phyloP scores from a whole-genome alignment of 2,113 vertebrate genomes.

The Cisticola juncidis region DNA sequence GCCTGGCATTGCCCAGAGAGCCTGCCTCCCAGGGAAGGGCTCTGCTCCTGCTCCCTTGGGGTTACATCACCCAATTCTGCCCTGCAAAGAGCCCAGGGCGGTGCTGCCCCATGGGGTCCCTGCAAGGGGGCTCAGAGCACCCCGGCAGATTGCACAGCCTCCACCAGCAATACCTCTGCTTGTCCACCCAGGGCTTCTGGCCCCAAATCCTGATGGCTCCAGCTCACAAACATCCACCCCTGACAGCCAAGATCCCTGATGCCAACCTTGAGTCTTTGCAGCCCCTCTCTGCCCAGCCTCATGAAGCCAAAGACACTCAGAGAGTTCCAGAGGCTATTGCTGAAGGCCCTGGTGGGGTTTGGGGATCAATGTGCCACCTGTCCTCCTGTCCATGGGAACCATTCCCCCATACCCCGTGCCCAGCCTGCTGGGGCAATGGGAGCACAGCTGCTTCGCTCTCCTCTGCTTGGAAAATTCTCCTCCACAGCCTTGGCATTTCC shows the following conservation, averaged over 20 bases:
- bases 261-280: neutral
- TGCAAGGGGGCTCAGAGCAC: neutral
- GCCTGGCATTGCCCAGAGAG: neutral
- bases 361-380: neutral
- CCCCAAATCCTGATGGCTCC: neutral
- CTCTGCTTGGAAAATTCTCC: neutral
- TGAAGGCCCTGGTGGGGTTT: neutral
- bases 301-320: neutral
- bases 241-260: rapidly evolving
- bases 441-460: neutral
- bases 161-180: neutral
- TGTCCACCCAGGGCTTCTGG: neutral
- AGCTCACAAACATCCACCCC: neutral
- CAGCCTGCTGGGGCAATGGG: neutral
- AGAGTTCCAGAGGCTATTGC: neutral
- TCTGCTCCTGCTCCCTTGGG: neutral
- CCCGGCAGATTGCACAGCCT: neutral
- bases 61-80: neutral
- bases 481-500: neutral
- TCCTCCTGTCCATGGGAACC: neutral
- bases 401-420: neutral
- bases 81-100: neutral
- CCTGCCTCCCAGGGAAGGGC: neutral
- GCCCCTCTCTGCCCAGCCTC: neutral
- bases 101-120: neutral